Percentiles rank a stretch among this genome's conserved stretches.
Conservation (phyloP, 2,113 vertebrate genomes). For the Neogale vison region DNA sequence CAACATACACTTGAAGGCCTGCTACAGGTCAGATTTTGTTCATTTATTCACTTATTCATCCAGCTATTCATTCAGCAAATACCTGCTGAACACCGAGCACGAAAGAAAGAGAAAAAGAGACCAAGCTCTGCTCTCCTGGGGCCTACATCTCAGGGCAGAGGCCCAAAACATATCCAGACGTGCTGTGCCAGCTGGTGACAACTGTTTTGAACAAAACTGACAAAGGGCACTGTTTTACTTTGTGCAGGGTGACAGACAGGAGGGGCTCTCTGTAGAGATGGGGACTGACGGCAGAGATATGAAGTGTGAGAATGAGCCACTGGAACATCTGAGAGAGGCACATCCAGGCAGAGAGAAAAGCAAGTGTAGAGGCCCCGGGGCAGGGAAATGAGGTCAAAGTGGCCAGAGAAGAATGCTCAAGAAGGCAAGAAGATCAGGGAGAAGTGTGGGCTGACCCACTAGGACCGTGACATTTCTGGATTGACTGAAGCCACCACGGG, state of each 20-base stretch:
- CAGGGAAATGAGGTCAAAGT: background rate
- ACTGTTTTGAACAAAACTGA: background rate
- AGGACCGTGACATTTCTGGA: background rate
- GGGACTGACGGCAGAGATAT: background rate
- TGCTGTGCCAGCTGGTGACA: background rate
- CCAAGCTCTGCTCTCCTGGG: background rate
- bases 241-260: background rate
- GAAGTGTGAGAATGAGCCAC: background rate
- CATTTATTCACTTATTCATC: background rate
- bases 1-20: background rate
- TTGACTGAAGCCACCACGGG: background rate
- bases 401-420: background rate
- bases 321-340: background rate
- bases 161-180: background rate
- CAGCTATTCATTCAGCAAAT: background rate
- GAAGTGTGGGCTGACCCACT: no score
- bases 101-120: background rate
- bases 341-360: background rate
- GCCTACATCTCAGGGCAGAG: background rate
- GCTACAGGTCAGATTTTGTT: background rate
- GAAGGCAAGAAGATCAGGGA: background rate
- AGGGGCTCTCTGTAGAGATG: background rate
- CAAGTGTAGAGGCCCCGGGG: background rate
- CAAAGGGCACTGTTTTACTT: background rate
- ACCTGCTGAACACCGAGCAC: background rate